These are phyloP conservation scores for Mystacides longicornis DNA, from an alignment of 2,888 invertebrate species.

Conservation along the genomic window DNA sequence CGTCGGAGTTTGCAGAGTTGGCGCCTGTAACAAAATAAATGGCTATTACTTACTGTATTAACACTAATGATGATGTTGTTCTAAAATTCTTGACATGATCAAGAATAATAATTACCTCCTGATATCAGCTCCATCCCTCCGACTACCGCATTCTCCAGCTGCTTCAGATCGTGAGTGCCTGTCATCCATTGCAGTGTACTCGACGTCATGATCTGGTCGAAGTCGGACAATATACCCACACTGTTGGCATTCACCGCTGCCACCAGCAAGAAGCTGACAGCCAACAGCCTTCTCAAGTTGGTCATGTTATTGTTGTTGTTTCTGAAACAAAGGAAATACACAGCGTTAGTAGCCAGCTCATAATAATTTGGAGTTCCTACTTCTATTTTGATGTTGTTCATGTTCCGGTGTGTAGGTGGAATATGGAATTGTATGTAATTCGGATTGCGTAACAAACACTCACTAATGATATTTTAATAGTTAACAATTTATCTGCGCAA, in stretches of 20 bases:
- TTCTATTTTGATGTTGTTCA: no score
- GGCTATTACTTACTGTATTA: no score
- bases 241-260: conserved; percentile 36
- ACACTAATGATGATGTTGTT: no score
- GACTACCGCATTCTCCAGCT: conserved; percentile 58
- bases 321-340: conserved; percentile 14
- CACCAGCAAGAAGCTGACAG: conserved; percentile 21
- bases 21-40: conserved; percentile 11
- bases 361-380: no score
- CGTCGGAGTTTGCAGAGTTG: conserved; percentile 20
- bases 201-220: conserved; percentile 68
- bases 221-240: conserved; percentile 40
- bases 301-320: conserved; percentile 1
- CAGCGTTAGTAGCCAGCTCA: background rate
- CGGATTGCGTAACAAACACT: background rate
- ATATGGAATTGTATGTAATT: background rate
- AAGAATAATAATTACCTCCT: conserved; percentile 31
- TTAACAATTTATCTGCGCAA: background rate
- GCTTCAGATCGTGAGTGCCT: conserved; percentile 34
- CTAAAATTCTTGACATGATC: no score
- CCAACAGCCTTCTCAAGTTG: background rate
- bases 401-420: background rate
- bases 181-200: conserved; percentile 70
- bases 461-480: conserved; percentile 18
- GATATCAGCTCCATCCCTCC: conserved; percentile 47